Base-by-base conservation (phyloP, 2,888 invertebrate genomes). In the Phengaris arion region DNA sequence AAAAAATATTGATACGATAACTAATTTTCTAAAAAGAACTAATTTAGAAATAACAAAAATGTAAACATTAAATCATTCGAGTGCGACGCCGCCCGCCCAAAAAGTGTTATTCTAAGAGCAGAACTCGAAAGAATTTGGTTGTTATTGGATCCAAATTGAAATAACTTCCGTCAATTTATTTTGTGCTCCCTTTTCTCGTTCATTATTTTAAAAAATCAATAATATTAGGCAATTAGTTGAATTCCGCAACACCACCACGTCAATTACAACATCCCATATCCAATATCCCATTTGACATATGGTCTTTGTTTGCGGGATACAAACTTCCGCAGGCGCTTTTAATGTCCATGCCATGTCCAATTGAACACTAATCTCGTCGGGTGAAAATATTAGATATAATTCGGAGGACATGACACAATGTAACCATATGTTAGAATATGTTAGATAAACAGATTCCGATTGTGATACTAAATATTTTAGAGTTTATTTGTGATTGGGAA, bases 281-380 rank as follows among this genome's bases (percentile, higher is more conserved):
- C 35, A 35, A 64, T 82, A 84, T 85, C 87, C 82, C 81, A 85
- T 88, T 86, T 89, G 90, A 91, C 89, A 87, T 87, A 91, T 87
- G 84, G 84, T 85, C 83, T 84, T 84, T 84, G 85, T 86, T 84
- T 85, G 84, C 84, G 83, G 84, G 76, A 75, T 77, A 77, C 77
- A 79, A 79, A 77, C 77, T 77, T 76, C 76, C 76, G 77, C 77
- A 77, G 77, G 78, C 78, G 78, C 74, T 77, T 78, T 73, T 74
- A 78, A 79, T 89, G 89, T 90, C 89, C 22, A 22, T 22, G 22
- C 89, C 85, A 86, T 85, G 54, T 70, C 55, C 48, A 48, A 69
- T 69, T 48, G 69, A 70, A 70, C 69, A 69, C 72, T 45, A 72
- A 52, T 52, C 75, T 55, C 72, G 74, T 77, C 35, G 74, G 22